These are phyloP conservation scores for Tokudaia muenninki DNA, from an alignment of 2,797 vertebrate genomes.

Conservation along the genomic window DNA sequence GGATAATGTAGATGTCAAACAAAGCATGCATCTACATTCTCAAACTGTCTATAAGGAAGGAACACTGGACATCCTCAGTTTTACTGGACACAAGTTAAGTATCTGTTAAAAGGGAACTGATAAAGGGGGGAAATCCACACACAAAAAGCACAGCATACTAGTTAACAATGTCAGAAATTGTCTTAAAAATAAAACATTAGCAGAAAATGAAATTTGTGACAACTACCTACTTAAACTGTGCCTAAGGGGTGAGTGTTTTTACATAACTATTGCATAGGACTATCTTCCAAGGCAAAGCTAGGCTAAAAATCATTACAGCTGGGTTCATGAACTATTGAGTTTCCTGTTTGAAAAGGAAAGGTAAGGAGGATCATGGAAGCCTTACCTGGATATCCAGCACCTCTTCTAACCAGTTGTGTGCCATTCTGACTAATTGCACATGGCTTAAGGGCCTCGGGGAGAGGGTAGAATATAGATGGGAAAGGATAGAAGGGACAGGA, in stretches of 20 bases:
- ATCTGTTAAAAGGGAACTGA: background rate
- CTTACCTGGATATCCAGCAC: background rate
- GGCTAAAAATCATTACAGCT: background rate
- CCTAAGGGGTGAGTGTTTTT: background rate
- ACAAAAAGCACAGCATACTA: background rate
- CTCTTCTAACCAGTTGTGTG: background rate
- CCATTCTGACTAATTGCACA: background rate
- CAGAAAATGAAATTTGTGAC: slow-evolving; percentile 26
- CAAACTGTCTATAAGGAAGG: background rate
- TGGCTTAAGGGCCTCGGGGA: background rate
- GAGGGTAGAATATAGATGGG: background rate
- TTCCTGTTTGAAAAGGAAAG: background rate
- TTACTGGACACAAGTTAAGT: background rate
- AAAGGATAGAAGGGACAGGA: background rate
- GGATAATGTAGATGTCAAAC: background rate
- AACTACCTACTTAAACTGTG: background rate
- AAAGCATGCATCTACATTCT: background rate
- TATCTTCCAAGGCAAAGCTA: background rate
- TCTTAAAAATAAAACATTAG: background rate
- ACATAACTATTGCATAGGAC: background rate
- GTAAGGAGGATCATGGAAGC: background rate
- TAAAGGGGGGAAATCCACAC: background rate
- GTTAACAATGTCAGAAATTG: background rate
- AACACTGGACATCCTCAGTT: background rate
- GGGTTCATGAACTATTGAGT: too few relatives aligned